Evolutionary conservation across 2,888 invertebrate genomes (phyloP).

Genomic region (Horisme vitalbata): DNA sequence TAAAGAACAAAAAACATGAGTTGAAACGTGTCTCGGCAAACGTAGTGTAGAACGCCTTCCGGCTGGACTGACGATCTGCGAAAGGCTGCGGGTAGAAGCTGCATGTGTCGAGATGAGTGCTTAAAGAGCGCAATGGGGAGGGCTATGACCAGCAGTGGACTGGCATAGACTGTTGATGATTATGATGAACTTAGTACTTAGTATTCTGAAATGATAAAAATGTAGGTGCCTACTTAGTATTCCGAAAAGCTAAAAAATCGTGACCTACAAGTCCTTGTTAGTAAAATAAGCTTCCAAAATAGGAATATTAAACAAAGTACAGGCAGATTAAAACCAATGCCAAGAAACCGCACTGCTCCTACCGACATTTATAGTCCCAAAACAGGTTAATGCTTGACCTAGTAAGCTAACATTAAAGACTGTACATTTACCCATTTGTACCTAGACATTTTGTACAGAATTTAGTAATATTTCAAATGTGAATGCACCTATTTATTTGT

Average conservation of each 20-base stretch:
- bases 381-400: conserved; percentile 30
- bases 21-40: too few relatives aligned
- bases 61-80: too few relatives aligned
- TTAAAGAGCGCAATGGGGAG: too few relatives aligned
- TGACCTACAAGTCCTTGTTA: not conserved
- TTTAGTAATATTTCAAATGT: not conserved
- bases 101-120: too few relatives aligned
- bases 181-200: too few relatives aligned
- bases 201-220: too few relatives aligned
- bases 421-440: conserved; percentile 9
- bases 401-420: conserved; percentile 24
- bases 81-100: too few relatives aligned
- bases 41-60: too few relatives aligned
- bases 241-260: not conserved
- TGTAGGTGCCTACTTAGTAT: too few relatives aligned
- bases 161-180: too few relatives aligned
- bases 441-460: conserved; percentile 12
- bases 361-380: conserved; percentile 34
- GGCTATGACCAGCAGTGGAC: too few relatives aligned
- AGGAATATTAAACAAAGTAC: conserved; percentile 14
- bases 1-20: too few relatives aligned
- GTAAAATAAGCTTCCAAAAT: not conserved
- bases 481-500: not conserved
- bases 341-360: conserved; percentile 21
- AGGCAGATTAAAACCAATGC: conserved; percentile 25